Base-by-base conservation (phyloP, 2,113 vertebrate genomes). In the Gavialis gangeticus region DNA sequence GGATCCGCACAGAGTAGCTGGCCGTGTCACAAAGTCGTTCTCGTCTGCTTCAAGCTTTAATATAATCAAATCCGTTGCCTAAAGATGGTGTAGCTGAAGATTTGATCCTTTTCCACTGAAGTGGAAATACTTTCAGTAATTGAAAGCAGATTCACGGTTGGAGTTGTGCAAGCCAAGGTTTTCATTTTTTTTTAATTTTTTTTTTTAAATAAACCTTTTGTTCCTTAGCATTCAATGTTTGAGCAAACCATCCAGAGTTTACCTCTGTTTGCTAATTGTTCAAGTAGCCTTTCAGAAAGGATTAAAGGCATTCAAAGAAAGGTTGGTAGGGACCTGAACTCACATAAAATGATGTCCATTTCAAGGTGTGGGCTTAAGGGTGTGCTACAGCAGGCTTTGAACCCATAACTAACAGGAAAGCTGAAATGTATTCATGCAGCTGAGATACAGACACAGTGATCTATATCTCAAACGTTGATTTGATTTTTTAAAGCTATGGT, bases 101-200 rank as follows among this genome's bases (percentile, higher is more conserved):
- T 98, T 96, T 98, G 98, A 98, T 98, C 97, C 98, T 97, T 96
- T 97, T 96, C 84, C 97, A 94, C 97, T 95, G 95, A 97, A 98
- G 98, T 97, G 97, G 97, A 98, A 98, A 98, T 98, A 98, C 97
- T 98, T 98, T 96, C 94, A 85, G 97, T 98, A 96, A 98, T 98
- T 98, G 97, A 97, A 98, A 97, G 98, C 97, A 98, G 98, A 98
- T 98, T 97, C 97, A 90, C 59, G 98, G 98, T 98, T 98, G 98
- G 97, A 98, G 97, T 98, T 96, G 92, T 97, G 91, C 77, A 69
- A 97, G 97, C 97, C 97, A 97, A 97, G 97, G 96, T 97, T 98
- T 97, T 98, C 91, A 66, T 98, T 97, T 98, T 46, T 46, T 46
- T 46, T 46, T 46, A n/a, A n/a, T 34, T 34, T 4, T 4, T 34